Evolutionary conservation across 2,797 vertebrate species (phyloP).

Genomic region (Lutjanus campechanus): DNA sequence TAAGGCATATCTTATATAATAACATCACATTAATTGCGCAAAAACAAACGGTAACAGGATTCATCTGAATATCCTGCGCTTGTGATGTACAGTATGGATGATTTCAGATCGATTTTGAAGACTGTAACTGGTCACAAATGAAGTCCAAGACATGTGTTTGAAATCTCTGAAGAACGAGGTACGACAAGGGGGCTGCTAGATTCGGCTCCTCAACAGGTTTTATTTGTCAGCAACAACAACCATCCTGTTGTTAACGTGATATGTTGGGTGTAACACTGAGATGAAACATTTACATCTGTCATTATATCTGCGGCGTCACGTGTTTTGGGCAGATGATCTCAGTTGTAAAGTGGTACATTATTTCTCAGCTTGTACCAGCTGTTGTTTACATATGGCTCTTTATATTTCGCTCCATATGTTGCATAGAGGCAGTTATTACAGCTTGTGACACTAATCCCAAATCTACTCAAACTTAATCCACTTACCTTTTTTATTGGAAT

Average conservation of each 20-base stretch:
- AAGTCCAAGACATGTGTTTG: constrained; percentile 10
- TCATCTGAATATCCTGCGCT: constrained; percentile 26
- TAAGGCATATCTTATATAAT: background rate
- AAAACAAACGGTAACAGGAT: constrained; percentile 14
- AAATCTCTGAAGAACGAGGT: constrained; percentile 31
- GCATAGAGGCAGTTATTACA: constrained; percentile 32
- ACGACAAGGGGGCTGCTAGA: constrained; percentile 11
- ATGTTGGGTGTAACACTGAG: constrained; percentile 3
- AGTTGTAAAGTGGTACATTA: constrained; percentile 23
- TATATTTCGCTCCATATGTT: constrained; percentile 47
- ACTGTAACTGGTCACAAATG: constrained; percentile 3
- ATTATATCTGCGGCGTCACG: constrained; percentile 5
- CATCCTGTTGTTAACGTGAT: background rate
- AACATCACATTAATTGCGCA: constrained; percentile 6
- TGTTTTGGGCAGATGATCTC: constrained; percentile 12
- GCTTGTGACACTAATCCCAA: constrained; percentile 42
- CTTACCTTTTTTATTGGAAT: constrained; percentile 23
- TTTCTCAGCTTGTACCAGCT: constrained; percentile 37
- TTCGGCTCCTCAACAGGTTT: constrained; percentile 20
- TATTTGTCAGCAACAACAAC: background rate
- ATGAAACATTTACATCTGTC: constrained; percentile 13
- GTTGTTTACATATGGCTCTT: constrained; percentile 50
- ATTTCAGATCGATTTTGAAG: constrained; percentile 48
- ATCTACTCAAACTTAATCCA: constrained; percentile 28
- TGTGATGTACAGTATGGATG: constrained; percentile 19